A percentile compares a stretch with the other conserved stretches of the same genome.
phyloP scores from a whole-genome alignment of 2,888 invertebrate genomes.

The Mesodorylaimus sp. region DNA sequence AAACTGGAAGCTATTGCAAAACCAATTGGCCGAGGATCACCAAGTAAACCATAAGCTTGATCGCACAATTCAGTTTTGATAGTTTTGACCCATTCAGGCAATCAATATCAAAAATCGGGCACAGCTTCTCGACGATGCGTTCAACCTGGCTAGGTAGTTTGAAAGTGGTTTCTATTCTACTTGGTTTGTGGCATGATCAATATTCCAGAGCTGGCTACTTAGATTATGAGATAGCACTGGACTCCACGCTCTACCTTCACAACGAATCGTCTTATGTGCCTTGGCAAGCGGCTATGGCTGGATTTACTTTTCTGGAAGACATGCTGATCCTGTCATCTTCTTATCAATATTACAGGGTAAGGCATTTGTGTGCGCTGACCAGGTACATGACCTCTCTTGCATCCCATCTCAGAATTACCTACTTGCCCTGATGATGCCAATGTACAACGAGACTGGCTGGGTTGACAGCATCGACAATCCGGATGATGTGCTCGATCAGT shows the following conservation, averaged over 20 bases:
- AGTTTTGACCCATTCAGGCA: neutral
- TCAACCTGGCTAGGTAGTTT: conserved; percentile 7
- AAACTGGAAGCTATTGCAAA: conserved; percentile 9
- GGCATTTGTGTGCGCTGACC: no score
- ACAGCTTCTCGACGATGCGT: conserved; percentile 10
- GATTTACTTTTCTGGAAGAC: neutral
- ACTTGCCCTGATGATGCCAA: neutral
- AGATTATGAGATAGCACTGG: neutral
- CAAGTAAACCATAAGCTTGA: neutral
- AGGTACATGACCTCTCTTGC: neutral
- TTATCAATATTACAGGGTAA: neutral
- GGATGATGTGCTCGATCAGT: neutral
- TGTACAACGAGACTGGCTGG: neutral
- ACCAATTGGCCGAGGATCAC: neutral
- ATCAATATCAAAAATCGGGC: conserved; percentile 1
- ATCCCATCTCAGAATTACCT: neutral
- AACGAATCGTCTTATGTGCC: neutral
- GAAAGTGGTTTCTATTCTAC: neutral
- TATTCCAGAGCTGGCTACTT: neutral
- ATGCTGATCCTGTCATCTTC: neutral
- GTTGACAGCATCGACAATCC: neutral
- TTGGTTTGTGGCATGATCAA: neutral
- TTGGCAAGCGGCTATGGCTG: neutral
- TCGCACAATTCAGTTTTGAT: neutral
- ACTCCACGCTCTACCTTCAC: conserved; percentile 4